Conservation (phyloP, 2,797 vertebrate genomes). For the Manis pentadactyla region DNA sequence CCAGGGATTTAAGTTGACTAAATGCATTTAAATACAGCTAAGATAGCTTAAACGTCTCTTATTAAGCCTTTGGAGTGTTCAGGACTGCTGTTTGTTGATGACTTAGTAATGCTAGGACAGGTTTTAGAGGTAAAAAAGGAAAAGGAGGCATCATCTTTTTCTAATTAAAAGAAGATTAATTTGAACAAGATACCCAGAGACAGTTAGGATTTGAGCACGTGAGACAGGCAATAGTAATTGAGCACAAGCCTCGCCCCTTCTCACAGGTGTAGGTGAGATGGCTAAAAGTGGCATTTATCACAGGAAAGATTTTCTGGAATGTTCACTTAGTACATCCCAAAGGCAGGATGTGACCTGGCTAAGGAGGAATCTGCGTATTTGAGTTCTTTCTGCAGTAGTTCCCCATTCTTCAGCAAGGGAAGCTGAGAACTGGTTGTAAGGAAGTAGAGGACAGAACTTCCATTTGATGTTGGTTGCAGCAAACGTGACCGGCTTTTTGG, state of each 20-base stretch:
- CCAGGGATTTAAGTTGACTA: not conserved
- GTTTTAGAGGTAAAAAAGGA: not conserved
- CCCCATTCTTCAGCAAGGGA: conserved; percentile 37
- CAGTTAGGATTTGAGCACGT: not conserved
- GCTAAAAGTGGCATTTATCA: not conserved
- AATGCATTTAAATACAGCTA: conserved; percentile 9
- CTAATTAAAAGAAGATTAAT: no score
- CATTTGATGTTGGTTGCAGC: not conserved
- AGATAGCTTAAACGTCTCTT: not conserved
- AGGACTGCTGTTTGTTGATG: not conserved
- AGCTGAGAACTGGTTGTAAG: conserved; percentile 25
- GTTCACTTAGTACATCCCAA: not conserved
- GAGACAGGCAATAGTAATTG: not conserved
- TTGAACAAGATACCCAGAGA: not conserved
- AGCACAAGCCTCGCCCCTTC: not conserved
- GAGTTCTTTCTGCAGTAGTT: conserved; percentile 50
- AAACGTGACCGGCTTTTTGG: conserved; percentile 59
- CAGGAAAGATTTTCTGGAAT: not conserved
- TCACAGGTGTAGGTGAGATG: conserved; percentile 3
- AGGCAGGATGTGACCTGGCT: not conserved
- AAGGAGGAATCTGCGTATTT: not conserved
- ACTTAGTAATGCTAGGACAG: not conserved
- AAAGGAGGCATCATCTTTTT: conserved; percentile 31
- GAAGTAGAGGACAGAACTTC: conserved; percentile 34
- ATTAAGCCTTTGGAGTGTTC: not conserved